Evolutionary conservation across 2,888 invertebrate genomes (phyloP), one percentile per base, ranked within the genome.

Genomic region (Agonum fuliginosum): DNA sequence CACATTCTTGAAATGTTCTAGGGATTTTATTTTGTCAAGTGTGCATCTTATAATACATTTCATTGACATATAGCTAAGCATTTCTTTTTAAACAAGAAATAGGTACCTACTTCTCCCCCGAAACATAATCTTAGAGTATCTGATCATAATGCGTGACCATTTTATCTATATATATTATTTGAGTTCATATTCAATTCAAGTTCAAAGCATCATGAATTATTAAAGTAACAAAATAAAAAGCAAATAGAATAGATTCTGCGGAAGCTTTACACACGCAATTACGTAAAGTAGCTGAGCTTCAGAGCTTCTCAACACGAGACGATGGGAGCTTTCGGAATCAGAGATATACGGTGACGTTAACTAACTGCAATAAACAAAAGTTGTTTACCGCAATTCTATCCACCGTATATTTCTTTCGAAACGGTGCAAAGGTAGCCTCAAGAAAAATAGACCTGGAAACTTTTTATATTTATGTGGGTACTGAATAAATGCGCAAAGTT

Each of bases 261-360:
- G 3, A 17, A 1, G 17, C 12, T 17, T 46, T 17, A 46, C 19
- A 14, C 14, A 46, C 14, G 17, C 14, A 46, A 46, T 46, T 46
- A 46, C 19, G 46, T 46, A 46, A 17, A 17, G 17, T 17, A 46
- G 46, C 46, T 46, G 17, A 1, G 17, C 19, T 17, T 46, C 46
- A 17, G 17, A 1, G 17, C 19, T 17, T 46, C 19, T 17, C 46
- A 46, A 46, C 46, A 46, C n/a, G n/a, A n/a, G n/a, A n/a, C n/a
- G n/a, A n/a, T 14, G 14, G 17, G 17, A 46, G 46, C 19, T 17
- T 17, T 17, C 17, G 17, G 46, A 46, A 17, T 46, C 19, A 6
- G 46, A 17, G 46, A 46, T 46, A 46, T 46, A 46, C 17, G 8
- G 14, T 17, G 46, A 46, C 46, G 46, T 46, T 46, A 17, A 46